Evolutionary conservation across 2,113 vertebrate species (phyloP), one percentile per base, ranked within the genome.

Genomic region (Notechis scutatus): DNA sequence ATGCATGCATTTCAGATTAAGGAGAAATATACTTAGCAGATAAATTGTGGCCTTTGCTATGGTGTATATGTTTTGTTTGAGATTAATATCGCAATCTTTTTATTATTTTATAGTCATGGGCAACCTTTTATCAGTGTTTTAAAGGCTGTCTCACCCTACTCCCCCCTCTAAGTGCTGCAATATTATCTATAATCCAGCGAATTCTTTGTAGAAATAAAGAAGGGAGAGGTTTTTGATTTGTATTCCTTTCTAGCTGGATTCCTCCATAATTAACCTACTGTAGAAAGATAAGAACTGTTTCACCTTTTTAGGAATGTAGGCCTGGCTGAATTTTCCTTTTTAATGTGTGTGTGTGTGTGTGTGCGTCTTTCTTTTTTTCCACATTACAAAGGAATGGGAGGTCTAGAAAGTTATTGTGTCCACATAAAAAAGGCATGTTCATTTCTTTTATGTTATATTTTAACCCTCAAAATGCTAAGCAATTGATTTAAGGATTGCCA

Each of bases 211-310:
- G 61, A 91, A 92, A 90, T 88, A 5, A 57, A 69, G 87, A 90
- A 91, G 92, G 45, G 61, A 92, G 74, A 87, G 85, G 88, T 50
- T 88, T 87, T 90, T 87, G 92, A 81, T 87, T 85, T 92, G 59
- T 1, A 50, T 69, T 90, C 54, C 69, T 87, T 90, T 92, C 85
- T 14, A 90, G 61, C 61, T 88, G 54, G 91, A 93, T 94, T 94
- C 94, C 92, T 94, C 88, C 85, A 91, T 94, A 93, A 94, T 93
- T 94, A 93, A 92, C 61, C 89, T 88, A 85, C 42, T 59, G 88
- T 85, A 74, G 93, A 90, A 93, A 92, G 94, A 18, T 24, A 54
- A 91, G 86, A 59, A 39, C 87, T 47, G 26, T 74, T n/a, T 81
- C 34, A 1, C 42, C 50, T 87, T 26, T 74, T 57, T 42, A 29